Percentiles rank a stretch among this genome's conserved stretches.
Evolutionary conservation across 2,888 invertebrate genomes (phyloP).

Genomic region (Aphodius sticticus): DNA sequence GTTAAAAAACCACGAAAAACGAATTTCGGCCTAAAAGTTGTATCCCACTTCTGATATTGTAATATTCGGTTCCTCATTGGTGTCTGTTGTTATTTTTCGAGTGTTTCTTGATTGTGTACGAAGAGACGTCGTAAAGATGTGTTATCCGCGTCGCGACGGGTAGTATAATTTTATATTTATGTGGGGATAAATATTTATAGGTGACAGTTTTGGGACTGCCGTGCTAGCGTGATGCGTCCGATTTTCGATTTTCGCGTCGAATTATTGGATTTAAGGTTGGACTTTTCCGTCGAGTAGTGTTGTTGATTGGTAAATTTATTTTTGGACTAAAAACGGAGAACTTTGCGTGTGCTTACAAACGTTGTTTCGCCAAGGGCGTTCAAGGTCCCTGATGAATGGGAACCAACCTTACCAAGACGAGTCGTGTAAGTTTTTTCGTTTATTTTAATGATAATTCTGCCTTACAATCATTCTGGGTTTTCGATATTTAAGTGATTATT

Average conservation of each 20-base stretch:
- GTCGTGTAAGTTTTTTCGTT: constrained; percentile 57
- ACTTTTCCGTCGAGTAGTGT: neutral
- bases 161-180: neutral
- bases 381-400: constrained; percentile 59
- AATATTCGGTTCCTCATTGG: neutral
- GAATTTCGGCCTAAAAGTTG: neutral
- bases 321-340: neutral
- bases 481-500: neutral
- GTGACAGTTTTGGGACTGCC: neutral
- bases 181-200: neutral
- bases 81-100: neutral
- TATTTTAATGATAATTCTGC: neutral
- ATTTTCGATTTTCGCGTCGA: neutral
- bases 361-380: neutral
- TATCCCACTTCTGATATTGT: neutral
- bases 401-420: constrained; percentile 62
- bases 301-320: too few relatives aligned
- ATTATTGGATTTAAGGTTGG: neutral
- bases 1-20: neutral
- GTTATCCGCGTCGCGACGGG: neutral
- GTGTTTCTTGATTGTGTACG: neutral
- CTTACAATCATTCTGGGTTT: neutral
- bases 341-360: neutral
- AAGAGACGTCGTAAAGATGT: constrained; percentile 24
- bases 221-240: neutral